Evolutionary conservation across 2,113 vertebrate species (phyloP).

Genomic region (Isurus oxyrinchus): DNA sequence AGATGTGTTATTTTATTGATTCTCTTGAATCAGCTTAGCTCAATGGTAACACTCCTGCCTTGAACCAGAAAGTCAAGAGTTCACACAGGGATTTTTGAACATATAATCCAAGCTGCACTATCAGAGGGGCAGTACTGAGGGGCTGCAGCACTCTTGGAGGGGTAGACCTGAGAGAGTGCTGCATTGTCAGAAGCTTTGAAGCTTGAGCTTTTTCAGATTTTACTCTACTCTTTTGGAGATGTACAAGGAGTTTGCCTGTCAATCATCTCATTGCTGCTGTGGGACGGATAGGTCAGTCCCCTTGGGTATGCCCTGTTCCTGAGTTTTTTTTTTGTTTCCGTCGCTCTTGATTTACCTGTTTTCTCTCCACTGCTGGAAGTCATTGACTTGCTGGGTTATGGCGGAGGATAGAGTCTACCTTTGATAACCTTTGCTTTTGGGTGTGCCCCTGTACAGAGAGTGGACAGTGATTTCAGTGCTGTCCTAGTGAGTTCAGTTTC

Average conservation of each 20-base stretch:
- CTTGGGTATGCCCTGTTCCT: neutral
- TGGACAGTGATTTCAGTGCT: neutral
- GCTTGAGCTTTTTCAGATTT: neutral
- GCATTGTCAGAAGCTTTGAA: neutral
- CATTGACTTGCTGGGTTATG: neutral
- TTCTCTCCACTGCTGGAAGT: neutral
- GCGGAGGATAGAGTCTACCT: neutral
- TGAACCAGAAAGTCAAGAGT: neutral
- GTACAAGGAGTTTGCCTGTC: neutral
- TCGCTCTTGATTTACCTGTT: neutral
- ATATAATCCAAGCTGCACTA: neutral
- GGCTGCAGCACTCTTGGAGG: too few species aligned
- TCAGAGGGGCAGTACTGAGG: neutral
- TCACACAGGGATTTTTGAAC: neutral
- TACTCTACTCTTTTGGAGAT: neutral
- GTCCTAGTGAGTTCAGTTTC: neutral
- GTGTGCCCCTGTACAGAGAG: neutral
- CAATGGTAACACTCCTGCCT: neutral
- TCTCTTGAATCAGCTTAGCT: neutral
- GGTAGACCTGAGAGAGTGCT: neutral
- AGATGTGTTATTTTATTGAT: neutral
- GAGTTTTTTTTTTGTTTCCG: neutral
- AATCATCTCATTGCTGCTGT: neutral
- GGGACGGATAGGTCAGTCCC: neutral
- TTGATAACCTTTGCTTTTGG: neutral